Base-by-base conservation (phyloP, 2,888 invertebrate species). In the Vesta saturnalis region DNA sequence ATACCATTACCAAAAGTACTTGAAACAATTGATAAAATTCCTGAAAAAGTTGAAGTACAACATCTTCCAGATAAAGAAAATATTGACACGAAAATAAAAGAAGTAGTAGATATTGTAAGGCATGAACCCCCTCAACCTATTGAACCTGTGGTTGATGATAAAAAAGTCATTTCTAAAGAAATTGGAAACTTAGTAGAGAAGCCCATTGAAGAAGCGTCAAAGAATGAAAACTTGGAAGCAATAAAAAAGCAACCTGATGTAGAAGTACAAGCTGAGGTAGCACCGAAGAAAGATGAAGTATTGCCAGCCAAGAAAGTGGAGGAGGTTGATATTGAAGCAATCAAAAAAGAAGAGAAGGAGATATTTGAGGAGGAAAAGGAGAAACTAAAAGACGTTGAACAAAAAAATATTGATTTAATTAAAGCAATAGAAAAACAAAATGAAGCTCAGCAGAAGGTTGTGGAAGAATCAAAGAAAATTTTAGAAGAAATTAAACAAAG, bases 361-460 rank as follows among this genome's bases (percentile, higher is more conserved):
- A 76, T 85, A 52, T 83, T 83, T 22, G 83, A 84, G 19, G 79
- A 80, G 71, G 79, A 79, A 21, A 83, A 83, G 52, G 78, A 76
- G 35, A 81, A 82, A 47, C 74, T 78, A 15, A 78, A 77, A 54
- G 79, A 82, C 43, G 72, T 77, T 3, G 79, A 81, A 69, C 76
- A 81, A 6, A 76, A 74, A 0, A 83, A 85, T 63, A 82, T 84
- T 68, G 84, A 87, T 73, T 79, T 91, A 8, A 85, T 90, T 30
- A 88, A 89, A 79, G 89, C 89, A 15, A 85, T 92, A 16, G 89
- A 91, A 81, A 88, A 90, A 78, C 90, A 92, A 72, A 89, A 90
- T 65, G 86, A 89, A 79, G 90, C 90, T 77, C 90, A 91, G 77
- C 87, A 89, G 76, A 87, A 91, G 79, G 82, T 92, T 69, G 85